Evolutionary conservation across 2,888 invertebrate species (phyloP), one percentile per base, ranked within the genome.

Genomic region (Zonitis immaculata): DNA sequence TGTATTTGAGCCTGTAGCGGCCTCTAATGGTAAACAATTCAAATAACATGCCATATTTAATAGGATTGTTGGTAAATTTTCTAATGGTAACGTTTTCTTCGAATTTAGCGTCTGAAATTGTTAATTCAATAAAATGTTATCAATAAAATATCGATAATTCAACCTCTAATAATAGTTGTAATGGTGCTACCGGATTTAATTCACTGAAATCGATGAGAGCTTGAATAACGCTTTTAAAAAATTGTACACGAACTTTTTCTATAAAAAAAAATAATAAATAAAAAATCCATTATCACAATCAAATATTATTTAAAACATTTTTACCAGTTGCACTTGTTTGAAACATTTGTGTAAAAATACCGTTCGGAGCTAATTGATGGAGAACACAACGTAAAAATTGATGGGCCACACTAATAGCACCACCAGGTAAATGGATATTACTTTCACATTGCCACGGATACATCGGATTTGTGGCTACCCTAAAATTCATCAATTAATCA

Each of bases 301-400:
- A 4, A 27, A 9, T 27, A 9, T 6, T 27, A n/a, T n/a, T 27
- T 27, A 11, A 11, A 27, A 27, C 9, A 45, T 45, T 11, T 52
- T 68, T 74, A 92, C 93, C 90, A 61, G 89, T 89, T 54, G 91
- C 87, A 69, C 90, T 85, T 11, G 92, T 92, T 75, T 94, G 87
- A 75, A 98, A 96, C 72, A 99, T 86, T 78, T 98, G 97, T 60
- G 92, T 82, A 75, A 98, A 98, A 56, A 99, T 91, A 60, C 96
- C 95, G 76, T 98, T 95, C 0, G 96, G 95, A 0, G 97, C 95
- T 49, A 99, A 80, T 77, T 98, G 96, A 73, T 99, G 98, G 49
- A 99, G 81, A 56, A 95, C 91, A 73, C 97, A 98, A 63, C 99
- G 85, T 55, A 99, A 80, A 78, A 98, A 96, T 78, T 99, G 99